A percentile compares a stretch with the other conserved stretches of the same genome.
Evolutionary conservation across 2,888 invertebrate species (phyloP).

Genomic region (Electrophaes corylata): DNA sequence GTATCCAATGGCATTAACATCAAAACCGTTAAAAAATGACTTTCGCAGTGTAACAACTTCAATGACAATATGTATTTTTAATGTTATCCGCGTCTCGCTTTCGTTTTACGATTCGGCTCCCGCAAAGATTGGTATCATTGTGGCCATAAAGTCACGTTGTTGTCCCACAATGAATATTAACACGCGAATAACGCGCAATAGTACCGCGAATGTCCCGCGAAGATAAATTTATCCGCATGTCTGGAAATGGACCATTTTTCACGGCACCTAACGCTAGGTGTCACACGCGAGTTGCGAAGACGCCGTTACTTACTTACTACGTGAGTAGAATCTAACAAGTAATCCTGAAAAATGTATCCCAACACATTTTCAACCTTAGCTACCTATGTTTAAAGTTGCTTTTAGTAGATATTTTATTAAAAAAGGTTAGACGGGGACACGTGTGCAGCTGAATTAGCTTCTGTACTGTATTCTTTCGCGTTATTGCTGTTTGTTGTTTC

Average conservation of each 20-base stretch:
- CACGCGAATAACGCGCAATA: conserved; percentile 76
- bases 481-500: conserved; percentile 53
- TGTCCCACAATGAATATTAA: conserved; percentile 81
- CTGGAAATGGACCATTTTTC: conserved; percentile 79
- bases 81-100: conserved; percentile 11
- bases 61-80: conserved; percentile 1
- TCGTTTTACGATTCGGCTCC: conserved; percentile 22
- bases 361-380: conserved; percentile 29
- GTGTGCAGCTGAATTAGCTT: conserved; percentile 67
- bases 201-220: conserved; percentile 68
- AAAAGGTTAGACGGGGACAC: conserved; percentile 42
- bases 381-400: background rate
- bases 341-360: conserved; percentile 42
- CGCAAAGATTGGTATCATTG: conserved; percentile 33
- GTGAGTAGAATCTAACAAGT: conserved; percentile 72
- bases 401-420: conserved; percentile 16
- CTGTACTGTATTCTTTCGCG: conserved; percentile 44
- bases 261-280: conserved; percentile 81
- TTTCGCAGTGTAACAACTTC: too few species aligned
- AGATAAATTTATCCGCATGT: conserved; percentile 81
- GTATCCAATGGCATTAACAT: too few species aligned
- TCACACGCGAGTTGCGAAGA: conserved; percentile 70
- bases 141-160: conserved; percentile 49
- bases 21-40: too few species aligned
- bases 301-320: conserved; percentile 74